Conservation (phyloP, 2,113 vertebrate genomes). For the Hypomesus transpacificus region DNA sequence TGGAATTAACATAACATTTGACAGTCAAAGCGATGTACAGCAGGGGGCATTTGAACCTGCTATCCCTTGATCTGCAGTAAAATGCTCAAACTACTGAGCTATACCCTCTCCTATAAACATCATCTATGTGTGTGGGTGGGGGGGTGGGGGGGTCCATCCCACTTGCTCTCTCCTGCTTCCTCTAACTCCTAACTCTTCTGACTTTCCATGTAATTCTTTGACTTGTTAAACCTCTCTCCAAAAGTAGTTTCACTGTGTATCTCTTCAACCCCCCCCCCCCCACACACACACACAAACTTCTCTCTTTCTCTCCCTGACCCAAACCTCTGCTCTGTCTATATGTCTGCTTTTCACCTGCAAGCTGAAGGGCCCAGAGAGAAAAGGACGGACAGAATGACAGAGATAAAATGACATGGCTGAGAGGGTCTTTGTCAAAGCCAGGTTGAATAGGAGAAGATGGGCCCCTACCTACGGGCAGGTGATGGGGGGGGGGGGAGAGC, state of each 20-base stretch:
- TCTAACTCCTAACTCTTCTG: not conserved
- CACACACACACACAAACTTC: not conserved
- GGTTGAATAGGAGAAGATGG: slow-evolving; percentile 10
- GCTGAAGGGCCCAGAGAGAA: slow-evolving; percentile 26
- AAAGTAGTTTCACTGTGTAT: too few species aligned
- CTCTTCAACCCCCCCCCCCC: not conserved
- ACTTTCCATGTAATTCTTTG: not conserved
- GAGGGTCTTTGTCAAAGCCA: slow-evolving; percentile 39
- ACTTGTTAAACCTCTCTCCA: not conserved
- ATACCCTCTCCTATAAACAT: too few species aligned
- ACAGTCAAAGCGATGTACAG: too few species aligned
- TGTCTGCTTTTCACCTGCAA: slow-evolving; percentile 13
- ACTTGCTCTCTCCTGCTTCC: not conserved
- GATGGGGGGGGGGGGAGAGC: slow-evolving; percentile 17
- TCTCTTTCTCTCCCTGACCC: not conserved
- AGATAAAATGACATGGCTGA: slow-evolving; percentile 41
- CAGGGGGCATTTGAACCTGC: too few species aligned
- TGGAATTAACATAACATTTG: too few species aligned
- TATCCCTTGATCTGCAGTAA: too few species aligned
- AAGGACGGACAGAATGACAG: slow-evolving; percentile 10
- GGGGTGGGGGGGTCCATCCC: not conserved
- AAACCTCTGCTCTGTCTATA: slow-evolving; percentile 1
- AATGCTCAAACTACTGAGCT: too few species aligned
- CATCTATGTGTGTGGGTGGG: not conserved
- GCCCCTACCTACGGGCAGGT: slow-evolving; percentile 22